A percentile compares a stretch with the other conserved stretches of the same genome.
phyloP scores from a whole-genome alignment of 92 coral and sea anemone genomes.

The Chrysogorgia sp. region DNA sequence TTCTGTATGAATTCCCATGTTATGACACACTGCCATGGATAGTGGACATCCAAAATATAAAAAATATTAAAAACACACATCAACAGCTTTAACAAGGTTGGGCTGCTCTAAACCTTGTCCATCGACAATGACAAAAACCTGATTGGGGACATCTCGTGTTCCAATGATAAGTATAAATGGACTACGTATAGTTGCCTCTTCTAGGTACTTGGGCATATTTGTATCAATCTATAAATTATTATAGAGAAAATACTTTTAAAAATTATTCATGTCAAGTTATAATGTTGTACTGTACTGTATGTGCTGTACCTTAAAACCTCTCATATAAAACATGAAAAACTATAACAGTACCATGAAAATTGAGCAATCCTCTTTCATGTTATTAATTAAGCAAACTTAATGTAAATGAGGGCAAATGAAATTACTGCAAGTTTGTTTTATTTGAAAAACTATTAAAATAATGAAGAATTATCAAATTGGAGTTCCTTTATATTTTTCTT shows the following conservation, averaged over 20 bases:
- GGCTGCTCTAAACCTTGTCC: no score
- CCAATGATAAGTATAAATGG: background rate
- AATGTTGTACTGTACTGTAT: background rate
- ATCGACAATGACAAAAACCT: conserved; percentile 26
- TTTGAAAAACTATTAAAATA: no score
- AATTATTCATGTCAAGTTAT: background rate
- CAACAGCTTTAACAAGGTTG: conserved; percentile 13
- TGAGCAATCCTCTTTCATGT: no score
- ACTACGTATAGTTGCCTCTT: background rate
- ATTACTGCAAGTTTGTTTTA: no score
- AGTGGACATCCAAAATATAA: background rate
- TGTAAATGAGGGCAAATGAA: no score
- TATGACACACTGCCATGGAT: no score
- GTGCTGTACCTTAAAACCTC: background rate
- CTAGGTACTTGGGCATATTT: conserved; percentile 1
- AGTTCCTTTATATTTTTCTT: no score
- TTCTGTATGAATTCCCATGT: no score
- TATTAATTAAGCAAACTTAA: no score
- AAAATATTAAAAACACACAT: background rate
- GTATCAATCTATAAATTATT: conserved; percentile 5
- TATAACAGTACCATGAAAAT: no score
- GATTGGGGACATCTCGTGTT: background rate
- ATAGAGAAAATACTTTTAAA: background rate
- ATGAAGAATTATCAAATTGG: no score
- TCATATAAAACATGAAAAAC: no score